Evolutionary conservation across 2,113 vertebrate species (phyloP), one percentile per base, ranked within the genome.

Genomic region (Scolopax mira): DNA sequence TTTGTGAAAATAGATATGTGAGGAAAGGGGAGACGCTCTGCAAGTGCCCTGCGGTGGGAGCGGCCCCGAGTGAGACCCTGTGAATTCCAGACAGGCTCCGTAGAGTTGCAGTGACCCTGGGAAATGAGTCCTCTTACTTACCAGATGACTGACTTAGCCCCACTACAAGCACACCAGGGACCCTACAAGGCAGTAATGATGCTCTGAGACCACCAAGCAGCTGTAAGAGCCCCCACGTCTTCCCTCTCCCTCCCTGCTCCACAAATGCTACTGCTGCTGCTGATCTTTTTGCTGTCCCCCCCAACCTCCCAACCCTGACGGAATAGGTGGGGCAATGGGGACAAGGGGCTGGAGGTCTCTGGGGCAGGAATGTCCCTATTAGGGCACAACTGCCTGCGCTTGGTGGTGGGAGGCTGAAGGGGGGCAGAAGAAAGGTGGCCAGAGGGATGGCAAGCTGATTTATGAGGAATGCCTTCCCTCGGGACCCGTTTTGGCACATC

Each of bases 1-100:
- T 95, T 96, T 49, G 84, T 95, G 95, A 95, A 95, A 96, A 94
- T 75, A 96, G 94, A 92, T 97, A 94, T 9, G 84, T 57, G 69
- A 94, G 70, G 91, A 96, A 97, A 96, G 94, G 73, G 89, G 84
- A 97, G 89, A 92, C 2, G 3, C 6, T 55, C 83, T 93, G 83
- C 33, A 72, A 94, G 58, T 44, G 73, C 57, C 39, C 22, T 0
- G 0, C 1, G 22, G 52, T 55, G 35, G 54, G 60, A 94, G 25
- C 3, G 0, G 75, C 64, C 55, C 17, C 0, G 10, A 10, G 64
- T 74, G 77, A 95, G 90, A 95, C 89, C 80, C 86, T 96, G 89
- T 78, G 54, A 97, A 94, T 95, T 91, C 93, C 93, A 94, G 23
- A 78, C 9, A 3, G 89, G 78, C 57, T 86, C 65, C 5, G 0